Conservation (phyloP, 2,113 vertebrate species). For the Callospermophilus lateralis region DNA sequence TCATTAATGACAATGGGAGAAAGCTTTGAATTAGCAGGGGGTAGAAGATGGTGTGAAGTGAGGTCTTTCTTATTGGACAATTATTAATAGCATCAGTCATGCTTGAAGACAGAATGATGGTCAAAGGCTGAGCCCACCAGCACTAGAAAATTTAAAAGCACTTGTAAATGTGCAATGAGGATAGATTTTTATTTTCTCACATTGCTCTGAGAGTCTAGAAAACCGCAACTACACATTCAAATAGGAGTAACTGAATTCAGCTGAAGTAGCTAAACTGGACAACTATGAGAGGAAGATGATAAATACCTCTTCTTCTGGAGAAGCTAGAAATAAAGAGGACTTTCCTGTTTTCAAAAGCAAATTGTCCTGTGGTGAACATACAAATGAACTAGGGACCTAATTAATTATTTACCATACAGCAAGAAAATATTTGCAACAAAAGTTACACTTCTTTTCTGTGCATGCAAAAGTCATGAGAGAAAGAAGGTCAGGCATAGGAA, state of each 20-base stretch:
- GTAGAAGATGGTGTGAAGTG: not conserved
- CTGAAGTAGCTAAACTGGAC: not conserved
- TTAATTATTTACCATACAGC: not conserved
- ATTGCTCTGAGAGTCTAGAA: not conserved
- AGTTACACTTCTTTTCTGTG: not conserved
- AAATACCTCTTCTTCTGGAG: not conserved
- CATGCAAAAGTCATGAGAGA: not conserved
- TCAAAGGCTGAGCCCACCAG: not conserved
- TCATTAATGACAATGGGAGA: not conserved
- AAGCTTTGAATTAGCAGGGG: not conserved
- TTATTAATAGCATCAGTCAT: not conserved
- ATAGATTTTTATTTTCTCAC: not conserved
- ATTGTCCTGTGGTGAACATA: not conserved
- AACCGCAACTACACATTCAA: not conserved
- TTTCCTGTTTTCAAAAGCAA: not conserved
- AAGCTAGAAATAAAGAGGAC: not conserved
- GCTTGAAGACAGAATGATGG: not conserved
- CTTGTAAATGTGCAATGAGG: not conserved
- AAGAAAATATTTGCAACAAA: not conserved
- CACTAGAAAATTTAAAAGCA: not conserved
- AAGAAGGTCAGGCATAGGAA: not conserved
- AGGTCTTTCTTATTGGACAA: not conserved
- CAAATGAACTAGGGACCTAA: not conserved
- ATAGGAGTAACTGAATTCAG: slow-evolving; percentile 3
- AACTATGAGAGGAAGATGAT: not conserved